Percentiles rank a stretch among this genome's conserved stretches.
These are phyloP conservation scores for Cricetomys ansorgei DNA, from an alignment of 2,113 vertebrate species.

Conservation along the genomic window DNA sequence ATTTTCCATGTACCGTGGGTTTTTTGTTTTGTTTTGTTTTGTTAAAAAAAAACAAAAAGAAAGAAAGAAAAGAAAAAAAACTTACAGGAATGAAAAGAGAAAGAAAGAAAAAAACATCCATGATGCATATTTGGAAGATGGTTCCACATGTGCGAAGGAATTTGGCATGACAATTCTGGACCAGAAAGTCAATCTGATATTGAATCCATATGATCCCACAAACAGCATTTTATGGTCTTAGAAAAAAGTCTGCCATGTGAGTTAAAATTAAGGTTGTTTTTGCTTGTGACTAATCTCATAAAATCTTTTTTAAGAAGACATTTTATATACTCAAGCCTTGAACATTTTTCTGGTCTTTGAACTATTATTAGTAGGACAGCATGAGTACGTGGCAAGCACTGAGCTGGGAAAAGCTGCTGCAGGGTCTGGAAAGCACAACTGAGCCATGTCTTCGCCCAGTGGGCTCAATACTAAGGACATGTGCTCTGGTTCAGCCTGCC, in stretches of 20 bases:
- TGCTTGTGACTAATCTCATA: slow-evolving; percentile 79
- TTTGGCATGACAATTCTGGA: slow-evolving; percentile 75
- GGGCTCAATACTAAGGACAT: not conserved
- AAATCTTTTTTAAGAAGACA: slow-evolving; percentile 76
- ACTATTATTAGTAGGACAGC: slow-evolving; percentile 58
- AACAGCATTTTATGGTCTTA: slow-evolving; percentile 72
- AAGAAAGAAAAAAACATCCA: slow-evolving; percentile 81
- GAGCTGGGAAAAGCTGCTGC: not conserved
- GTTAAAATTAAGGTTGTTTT: slow-evolving; percentile 80
- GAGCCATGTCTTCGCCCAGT: not conserved
- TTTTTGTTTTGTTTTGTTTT: not conserved
- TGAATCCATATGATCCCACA: slow-evolving; percentile 87
- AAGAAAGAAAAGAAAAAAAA: no score
- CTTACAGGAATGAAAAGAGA: slow-evolving; percentile 76
- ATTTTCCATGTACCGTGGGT: slow-evolving; percentile 83
- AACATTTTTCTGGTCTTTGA: slow-evolving; percentile 72
- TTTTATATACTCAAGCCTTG: slow-evolving; percentile 76
- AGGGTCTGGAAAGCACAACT: not conserved
- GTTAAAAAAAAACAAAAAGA: no score
- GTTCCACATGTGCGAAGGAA: slow-evolving; percentile 84
- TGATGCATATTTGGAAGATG: slow-evolving; percentile 79
- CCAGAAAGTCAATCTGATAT: slow-evolving; percentile 83
- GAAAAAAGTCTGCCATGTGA: slow-evolving; percentile 70
- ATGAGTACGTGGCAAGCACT: not conserved
- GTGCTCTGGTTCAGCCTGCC: not conserved